A percentile compares a stretch with the other conserved stretches of the same genome.
Evolutionary conservation across 2,888 invertebrate species (phyloP).

Genomic region (Epinotia demarniana): DNA sequence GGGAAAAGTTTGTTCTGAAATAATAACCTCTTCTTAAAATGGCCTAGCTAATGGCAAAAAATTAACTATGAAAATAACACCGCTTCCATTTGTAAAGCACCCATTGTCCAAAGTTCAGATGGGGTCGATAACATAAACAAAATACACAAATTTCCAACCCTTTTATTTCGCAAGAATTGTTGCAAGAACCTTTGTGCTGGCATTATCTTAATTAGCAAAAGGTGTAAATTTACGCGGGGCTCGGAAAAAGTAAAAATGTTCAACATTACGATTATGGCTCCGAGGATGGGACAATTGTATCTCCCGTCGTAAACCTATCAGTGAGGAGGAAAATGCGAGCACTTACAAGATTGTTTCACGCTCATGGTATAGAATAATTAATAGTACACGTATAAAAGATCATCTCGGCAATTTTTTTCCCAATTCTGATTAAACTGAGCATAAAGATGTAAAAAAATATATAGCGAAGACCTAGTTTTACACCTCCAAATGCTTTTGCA

Average conservation of each 20-base stretch:
- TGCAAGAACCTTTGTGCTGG: slow-evolving; percentile 35
- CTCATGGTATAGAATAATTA: background rate
- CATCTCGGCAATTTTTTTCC: too few species aligned
- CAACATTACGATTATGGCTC: slow-evolving; percentile 38
- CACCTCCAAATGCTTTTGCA: too few species aligned
- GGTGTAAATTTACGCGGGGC: slow-evolving; percentile 40
- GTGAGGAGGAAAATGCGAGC: slow-evolving; percentile 15
- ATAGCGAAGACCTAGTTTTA: too few species aligned
- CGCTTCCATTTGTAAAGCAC: background rate
- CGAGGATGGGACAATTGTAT: slow-evolving; percentile 40
- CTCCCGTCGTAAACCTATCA: slow-evolving; percentile 41
- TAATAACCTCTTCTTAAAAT: background rate
- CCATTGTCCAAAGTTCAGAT: slow-evolving; percentile 37
- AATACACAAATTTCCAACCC: slow-evolving; percentile 41
- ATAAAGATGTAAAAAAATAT: too few species aligned
- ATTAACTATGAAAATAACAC: background rate
- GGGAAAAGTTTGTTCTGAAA: too few species aligned
- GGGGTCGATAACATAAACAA: slow-evolving; percentile 36
- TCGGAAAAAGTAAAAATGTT: slow-evolving; percentile 44
- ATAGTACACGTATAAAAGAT: too few species aligned
- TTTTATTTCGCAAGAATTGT: slow-evolving; percentile 43
- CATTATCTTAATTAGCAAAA: slow-evolving; percentile 45
- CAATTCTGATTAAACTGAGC: too few species aligned
- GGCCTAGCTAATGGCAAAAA: background rate
- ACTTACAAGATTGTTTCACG: slow-evolving; percentile 3